A percentile compares a stretch with the other conserved stretches of the same genome.
These are phyloP conservation scores for Leptinotarsa haldemani DNA, from an alignment of 2,888 invertebrate species.

Conservation along the genomic window DNA sequence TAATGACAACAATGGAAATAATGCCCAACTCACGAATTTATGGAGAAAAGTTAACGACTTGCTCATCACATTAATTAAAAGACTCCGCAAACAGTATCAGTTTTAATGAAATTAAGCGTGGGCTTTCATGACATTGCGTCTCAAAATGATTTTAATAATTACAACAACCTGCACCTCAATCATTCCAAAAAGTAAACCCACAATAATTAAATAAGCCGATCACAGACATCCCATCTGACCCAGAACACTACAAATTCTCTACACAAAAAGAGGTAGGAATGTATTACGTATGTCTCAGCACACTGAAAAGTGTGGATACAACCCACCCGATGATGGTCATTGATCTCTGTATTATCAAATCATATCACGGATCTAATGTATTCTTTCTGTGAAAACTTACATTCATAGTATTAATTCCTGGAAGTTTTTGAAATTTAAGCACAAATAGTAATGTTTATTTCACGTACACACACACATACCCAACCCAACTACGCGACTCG, in stretches of 20 bases:
- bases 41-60: no score
- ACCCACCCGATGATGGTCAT: slow-evolving; percentile 67
- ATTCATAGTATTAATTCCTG: slow-evolving; percentile 51
- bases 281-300: slow-evolving; percentile 48
- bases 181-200: slow-evolving; percentile 44
- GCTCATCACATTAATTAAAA: slow-evolving; percentile 23
- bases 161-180: slow-evolving; percentile 41
- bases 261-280: slow-evolving; percentile 39
- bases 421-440: slow-evolving; percentile 43
- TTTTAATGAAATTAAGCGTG: slow-evolving; percentile 34
- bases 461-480: slow-evolving; percentile 54
- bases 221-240: slow-evolving; percentile 42
- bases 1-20: neutral
- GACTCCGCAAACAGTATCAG: slow-evolving; percentile 23
- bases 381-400: slow-evolving; percentile 49
- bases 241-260: slow-evolving; percentile 35
- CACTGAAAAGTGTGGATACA: slow-evolving; percentile 55
- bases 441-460: slow-evolving; percentile 44
- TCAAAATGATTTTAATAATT: slow-evolving; percentile 38
- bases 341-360: slow-evolving; percentile 56
- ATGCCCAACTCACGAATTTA: neutral
- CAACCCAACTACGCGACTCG: slow-evolving; percentile 19
- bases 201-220: slow-evolving; percentile 41
- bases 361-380: neutral
- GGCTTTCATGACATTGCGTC: slow-evolving; percentile 37